These are phyloP conservation scores for Aepyceros melampus DNA, from an alignment of 2,113 vertebrate genomes.

Conservation along the genomic window DNA sequence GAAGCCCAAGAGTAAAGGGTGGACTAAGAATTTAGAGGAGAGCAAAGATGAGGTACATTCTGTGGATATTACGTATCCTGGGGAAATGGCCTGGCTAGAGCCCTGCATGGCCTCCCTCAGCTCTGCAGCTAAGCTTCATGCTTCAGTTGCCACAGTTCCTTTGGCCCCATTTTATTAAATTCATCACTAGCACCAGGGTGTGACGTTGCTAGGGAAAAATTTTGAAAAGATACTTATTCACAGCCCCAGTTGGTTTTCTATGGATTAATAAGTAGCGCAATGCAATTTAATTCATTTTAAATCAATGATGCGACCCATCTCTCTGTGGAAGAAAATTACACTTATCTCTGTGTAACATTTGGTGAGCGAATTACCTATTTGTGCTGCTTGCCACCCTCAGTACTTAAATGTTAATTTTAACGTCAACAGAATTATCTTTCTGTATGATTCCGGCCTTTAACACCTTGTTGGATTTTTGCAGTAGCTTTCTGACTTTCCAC, in stretches of 20 bases:
- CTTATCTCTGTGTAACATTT: constrained; percentile 53
- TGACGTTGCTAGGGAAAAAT: constrained; percentile 54
- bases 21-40: neutral
- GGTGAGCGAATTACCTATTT: neutral
- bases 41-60: neutral
- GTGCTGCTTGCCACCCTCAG: neutral
- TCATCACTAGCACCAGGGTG: neutral
- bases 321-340: constrained; percentile 28
- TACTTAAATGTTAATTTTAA: constrained; percentile 43
- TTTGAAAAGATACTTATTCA: constrained; percentile 16
- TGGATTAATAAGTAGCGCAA: constrained; percentile 33
- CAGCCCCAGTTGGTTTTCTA: constrained; percentile 14
- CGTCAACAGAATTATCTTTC: constrained; percentile 10
- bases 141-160: neutral
- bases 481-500: neutral
- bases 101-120: neutral
- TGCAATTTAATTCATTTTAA: constrained; percentile 54
- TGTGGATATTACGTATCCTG: neutral
- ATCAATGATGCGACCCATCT: constrained; percentile 54
- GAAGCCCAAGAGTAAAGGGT: neutral
- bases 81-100: neutral
- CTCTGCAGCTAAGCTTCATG: neutral
- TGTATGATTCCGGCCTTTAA: neutral
- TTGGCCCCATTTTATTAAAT: constrained; percentile 40
- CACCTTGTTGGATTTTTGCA: neutral